Evolutionary conservation across 2,113 vertebrate species (phyloP).

Genomic region (Pterocles gutturalis): DNA sequence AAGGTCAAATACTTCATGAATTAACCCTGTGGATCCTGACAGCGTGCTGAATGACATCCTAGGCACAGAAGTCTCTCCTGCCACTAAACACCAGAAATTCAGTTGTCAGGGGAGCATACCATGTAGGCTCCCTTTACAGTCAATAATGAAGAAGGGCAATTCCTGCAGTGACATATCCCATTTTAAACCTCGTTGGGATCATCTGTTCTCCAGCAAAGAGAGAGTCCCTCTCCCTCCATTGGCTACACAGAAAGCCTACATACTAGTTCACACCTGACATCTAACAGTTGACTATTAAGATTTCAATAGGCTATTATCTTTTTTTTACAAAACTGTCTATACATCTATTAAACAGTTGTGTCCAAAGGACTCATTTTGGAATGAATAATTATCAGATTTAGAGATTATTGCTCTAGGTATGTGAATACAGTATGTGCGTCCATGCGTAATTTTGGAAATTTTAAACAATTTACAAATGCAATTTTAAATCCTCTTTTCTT

Average conservation of each 20-base stretch:
- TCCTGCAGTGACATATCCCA: neutral
- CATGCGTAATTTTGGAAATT: neutral
- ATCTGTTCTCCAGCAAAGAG: neutral
- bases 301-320: neutral
- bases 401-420: neutral
- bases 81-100: neutral
- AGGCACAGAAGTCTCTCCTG: neutral
- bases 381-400: neutral
- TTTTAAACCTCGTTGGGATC: neutral
- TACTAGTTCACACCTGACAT: neutral
- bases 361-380: neutral
- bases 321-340: neutral
- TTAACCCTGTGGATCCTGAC: neutral
- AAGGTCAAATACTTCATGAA: neutral
- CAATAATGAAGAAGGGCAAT: neutral
- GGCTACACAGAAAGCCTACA: neutral
- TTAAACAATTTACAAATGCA: neutral
- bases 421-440: accelerated
- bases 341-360: neutral
- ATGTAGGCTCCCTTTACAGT: neutral
- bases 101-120: neutral
- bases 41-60: neutral
- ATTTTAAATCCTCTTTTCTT: neutral
- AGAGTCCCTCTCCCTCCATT: neutral
- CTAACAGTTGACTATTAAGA: neutral